These are phyloP conservation scores for Callospermophilus lateralis DNA, from an alignment of 2,113 vertebrate genomes.

Conservation along the genomic window DNA sequence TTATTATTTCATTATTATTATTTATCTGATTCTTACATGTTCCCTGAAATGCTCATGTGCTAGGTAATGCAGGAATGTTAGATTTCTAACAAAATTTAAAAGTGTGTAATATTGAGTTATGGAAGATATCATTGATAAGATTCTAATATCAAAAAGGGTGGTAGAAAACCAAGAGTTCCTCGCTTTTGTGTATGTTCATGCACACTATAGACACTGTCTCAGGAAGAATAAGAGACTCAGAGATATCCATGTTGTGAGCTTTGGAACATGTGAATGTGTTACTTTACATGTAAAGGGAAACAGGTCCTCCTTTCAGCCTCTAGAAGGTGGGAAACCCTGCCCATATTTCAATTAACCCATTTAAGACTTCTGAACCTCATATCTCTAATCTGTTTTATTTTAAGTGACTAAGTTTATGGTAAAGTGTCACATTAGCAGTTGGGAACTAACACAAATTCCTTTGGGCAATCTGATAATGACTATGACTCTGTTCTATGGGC, in stretches of 20 bases:
- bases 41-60: too few species aligned
- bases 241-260: background rate
- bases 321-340: too few species aligned
- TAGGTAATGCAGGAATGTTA: background rate
- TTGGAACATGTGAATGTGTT: background rate
- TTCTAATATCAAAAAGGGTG: background rate
- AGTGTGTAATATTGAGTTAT: background rate
- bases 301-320: background rate
- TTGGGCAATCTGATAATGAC: background rate
- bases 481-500: background rate
- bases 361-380: background rate
- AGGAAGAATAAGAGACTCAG: background rate
- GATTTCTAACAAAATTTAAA: constrained; percentile 8
- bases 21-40: too few species aligned
- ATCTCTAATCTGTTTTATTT: background rate
- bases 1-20: too few species aligned
- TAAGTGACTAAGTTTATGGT: background rate
- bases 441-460: background rate
- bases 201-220: background rate
- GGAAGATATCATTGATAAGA: background rate
- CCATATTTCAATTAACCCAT: background rate
- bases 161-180: background rate
- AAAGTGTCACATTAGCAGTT: background rate
- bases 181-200: background rate
- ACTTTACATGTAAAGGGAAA: background rate